phyloP scores from a whole-genome alignment of 1,140 invertebrate genomes.

The Lepidurus couesii region DNA sequence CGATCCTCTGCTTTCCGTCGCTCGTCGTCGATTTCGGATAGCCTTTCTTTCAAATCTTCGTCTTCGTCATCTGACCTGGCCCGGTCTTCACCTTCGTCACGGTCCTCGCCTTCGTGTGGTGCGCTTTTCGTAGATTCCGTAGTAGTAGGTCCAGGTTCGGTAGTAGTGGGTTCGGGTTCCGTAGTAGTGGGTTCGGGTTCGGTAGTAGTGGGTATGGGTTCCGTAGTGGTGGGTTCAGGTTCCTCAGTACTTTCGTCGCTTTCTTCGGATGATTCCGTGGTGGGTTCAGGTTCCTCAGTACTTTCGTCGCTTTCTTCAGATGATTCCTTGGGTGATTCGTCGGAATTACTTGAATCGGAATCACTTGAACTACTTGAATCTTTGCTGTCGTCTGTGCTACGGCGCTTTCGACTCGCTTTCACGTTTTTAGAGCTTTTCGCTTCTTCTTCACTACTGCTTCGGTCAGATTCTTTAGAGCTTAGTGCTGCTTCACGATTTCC shows the following conservation, averaged over 20 bases:
- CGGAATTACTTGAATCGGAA: background rate
- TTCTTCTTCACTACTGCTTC: no score
- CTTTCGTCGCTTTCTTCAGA: background rate
- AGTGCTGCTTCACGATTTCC: no score
- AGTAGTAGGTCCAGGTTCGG: no score
- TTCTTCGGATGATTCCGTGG: background rate
- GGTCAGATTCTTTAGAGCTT: no score
- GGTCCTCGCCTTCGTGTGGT: no score
- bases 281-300: background rate
- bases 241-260: fast-evolving
- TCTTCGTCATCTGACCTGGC: background rate
- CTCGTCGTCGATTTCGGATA: background rate
- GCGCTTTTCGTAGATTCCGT: no score
- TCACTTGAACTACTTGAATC: background rate
- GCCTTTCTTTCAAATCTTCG: background rate
- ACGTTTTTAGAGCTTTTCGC: no score
- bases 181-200: no score
- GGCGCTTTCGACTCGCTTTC: background rate
- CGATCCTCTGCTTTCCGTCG: background rate
- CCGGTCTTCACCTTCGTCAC: background rate
- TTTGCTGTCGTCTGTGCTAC: background rate
- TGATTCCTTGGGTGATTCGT: background rate
- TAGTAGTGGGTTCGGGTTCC: no score
- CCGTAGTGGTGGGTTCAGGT: no score
- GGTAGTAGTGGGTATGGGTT: no score